Conservation (phyloP, 2,888 invertebrate genomes). For the Aphidius colemani region DNA sequence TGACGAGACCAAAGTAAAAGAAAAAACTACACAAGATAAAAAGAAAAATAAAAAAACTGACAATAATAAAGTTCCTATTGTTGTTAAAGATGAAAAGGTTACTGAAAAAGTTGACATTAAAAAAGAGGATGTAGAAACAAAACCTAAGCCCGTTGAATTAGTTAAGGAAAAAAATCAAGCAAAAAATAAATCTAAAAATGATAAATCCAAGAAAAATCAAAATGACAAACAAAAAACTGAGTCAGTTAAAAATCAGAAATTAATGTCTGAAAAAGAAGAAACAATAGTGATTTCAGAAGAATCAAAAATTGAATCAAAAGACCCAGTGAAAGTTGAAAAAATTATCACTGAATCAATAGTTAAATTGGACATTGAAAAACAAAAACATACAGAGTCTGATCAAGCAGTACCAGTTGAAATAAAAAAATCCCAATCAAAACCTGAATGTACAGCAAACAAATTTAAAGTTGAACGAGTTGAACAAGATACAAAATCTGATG, state of each 20-base stretch:
- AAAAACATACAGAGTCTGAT: not conserved
- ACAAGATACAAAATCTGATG: constrained; percentile 12
- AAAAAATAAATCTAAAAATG: constrained; percentile 4
- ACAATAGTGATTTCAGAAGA: constrained; percentile 14
- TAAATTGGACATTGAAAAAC: constrained; percentile 10
- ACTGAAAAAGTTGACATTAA: constrained; percentile 21
- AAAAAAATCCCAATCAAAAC: not conserved
- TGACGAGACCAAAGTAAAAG: constrained; percentile 40
- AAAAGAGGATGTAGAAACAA: too few species aligned
- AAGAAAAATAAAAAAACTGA: constrained; percentile 14
- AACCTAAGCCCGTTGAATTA: not conserved
- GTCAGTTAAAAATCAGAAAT: constrained; percentile 35
- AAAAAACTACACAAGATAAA: constrained; percentile 50
- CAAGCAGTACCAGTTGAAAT: too few species aligned
- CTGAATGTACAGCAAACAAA: too few species aligned
- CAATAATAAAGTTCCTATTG: constrained; percentile 12
- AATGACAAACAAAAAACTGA: constrained; percentile 27
- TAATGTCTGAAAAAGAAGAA: constrained; percentile 22
- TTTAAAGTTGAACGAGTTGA: constrained; percentile 1
- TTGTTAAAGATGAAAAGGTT: not conserved
- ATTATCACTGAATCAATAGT: not conserved
- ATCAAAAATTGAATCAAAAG: constrained; percentile 3
- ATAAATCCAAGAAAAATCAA: constrained; percentile 21
- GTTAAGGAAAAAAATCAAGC: constrained; percentile 24
- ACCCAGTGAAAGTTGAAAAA: not conserved